A percentile compares a stretch with the other conserved stretches of the same genome.
Conservation (phyloP, 30 jellyfish, hydroid and myxozoan species). For the Rhopilema esculentum region DNA sequence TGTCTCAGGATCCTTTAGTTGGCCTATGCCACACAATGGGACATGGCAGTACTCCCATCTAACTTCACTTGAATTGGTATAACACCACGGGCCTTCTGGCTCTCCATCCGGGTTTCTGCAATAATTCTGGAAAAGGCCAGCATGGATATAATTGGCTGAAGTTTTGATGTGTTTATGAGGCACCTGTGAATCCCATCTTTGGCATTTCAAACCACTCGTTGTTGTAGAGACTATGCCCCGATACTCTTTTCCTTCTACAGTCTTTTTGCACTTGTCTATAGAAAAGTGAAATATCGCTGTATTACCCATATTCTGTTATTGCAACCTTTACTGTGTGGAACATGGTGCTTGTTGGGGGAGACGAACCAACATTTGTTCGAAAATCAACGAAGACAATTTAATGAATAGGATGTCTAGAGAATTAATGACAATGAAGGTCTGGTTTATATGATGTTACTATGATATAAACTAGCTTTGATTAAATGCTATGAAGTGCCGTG, state of each 20-base stretch:
- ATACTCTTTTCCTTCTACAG: not conserved
- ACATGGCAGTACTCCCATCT: slow-evolving; percentile 10
- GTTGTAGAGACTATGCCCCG: slow-evolving; percentile 6
- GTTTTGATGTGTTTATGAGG: slow-evolving; percentile 5
- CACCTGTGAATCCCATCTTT: slow-evolving; percentile 25
- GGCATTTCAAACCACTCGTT: slow-evolving; percentile 10
- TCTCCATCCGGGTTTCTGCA: slow-evolving; percentile 24
- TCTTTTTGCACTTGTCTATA: slow-evolving; percentile 15
- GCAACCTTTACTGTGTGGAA: too few species aligned
- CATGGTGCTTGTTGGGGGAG: not conserved
- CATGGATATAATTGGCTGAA: not conserved
- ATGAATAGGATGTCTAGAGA: too few species aligned
- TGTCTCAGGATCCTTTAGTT: too few species aligned
- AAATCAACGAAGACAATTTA: not conserved
- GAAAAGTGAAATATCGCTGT: not conserved
- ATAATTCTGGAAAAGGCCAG: not conserved
- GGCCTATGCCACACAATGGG: not conserved
- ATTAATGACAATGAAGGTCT: too few species aligned
- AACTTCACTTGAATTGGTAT: not conserved
- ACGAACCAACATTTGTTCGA: not conserved
- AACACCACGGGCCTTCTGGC: not conserved
- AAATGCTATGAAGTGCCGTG: too few species aligned
- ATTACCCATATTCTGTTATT: too few species aligned
- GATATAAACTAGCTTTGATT: too few species aligned
- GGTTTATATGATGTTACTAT: too few species aligned